A percentile compares a stretch with the other conserved stretches of the same genome.
Conservation (phyloP, 2,113 vertebrate species). For the Vireo altiloquus region DNA sequence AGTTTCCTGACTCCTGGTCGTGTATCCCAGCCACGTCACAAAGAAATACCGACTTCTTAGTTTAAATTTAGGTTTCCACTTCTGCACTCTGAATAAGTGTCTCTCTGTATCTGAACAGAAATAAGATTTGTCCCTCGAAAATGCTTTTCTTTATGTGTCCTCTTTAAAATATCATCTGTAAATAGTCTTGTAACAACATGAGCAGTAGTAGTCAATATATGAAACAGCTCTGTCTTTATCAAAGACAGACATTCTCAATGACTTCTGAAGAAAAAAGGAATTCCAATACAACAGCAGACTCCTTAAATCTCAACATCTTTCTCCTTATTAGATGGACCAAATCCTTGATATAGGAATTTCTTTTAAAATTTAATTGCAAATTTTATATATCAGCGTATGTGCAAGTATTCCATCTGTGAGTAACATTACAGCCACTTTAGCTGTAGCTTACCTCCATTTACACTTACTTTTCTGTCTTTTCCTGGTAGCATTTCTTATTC, state of each 20-base stretch:
- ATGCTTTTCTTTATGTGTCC: background rate
- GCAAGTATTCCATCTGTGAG: background rate
- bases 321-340: background rate
- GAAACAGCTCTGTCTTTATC: background rate
- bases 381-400: background rate
- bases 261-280: background rate
- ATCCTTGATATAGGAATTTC: background rate
- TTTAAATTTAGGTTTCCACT: background rate
- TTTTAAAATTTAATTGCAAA: conserved; percentile 34
- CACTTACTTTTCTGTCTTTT: conserved; percentile 41
- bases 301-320: background rate
- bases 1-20: background rate
- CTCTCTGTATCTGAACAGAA: background rate
- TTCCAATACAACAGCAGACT: background rate
- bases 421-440: conserved; percentile 34
- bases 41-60: background rate
- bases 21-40: background rate
- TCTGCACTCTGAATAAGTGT: background rate
- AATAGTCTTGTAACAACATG: background rate
- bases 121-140: background rate
- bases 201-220: background rate
- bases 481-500: background rate
- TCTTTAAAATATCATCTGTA: background rate
- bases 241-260: background rate
- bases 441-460: conserved; percentile 38